phyloP scores from a whole-genome alignment of 2,888 invertebrate species.

The Drosophila emarginata region DNA sequence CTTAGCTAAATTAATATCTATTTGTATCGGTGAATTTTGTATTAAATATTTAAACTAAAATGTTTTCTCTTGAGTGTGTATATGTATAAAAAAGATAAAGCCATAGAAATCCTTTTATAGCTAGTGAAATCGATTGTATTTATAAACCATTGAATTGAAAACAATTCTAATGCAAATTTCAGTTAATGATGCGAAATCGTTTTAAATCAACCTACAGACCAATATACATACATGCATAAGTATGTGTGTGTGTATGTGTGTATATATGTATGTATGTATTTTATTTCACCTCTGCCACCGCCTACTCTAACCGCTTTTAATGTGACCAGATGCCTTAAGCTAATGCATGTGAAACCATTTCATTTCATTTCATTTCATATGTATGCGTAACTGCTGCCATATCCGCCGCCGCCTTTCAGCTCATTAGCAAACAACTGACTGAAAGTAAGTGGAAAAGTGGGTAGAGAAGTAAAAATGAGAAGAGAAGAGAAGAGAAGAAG shows the following conservation, averaged over 20 bases:
- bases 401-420: conserved; percentile 46
- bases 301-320: not conserved
- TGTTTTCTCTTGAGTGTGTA: no score
- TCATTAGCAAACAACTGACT: conserved; percentile 62
- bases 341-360: conserved; percentile 58
- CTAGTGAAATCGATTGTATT: not conserved
- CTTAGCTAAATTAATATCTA: no score
- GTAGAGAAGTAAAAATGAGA: not conserved
- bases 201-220: not conserved
- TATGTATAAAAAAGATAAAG: no score
- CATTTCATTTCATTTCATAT: conserved; percentile 69
- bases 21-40: no score
- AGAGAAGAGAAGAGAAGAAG: not conserved
- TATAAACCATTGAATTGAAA: not conserved
- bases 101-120: not conserved
- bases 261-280: no score
- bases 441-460: conserved; percentile 10
- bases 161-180: conserved; percentile 5
- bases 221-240: not conserved
- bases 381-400: conserved; percentile 65
- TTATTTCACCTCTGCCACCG: not conserved
- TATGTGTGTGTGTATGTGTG: no score
- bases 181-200: not conserved
- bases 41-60: no score
- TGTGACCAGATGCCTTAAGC: conserved; percentile 56